Base-by-base conservation (phyloP, 1,140 invertebrate genomes). In the Hylyphantes graminicola region DNA sequence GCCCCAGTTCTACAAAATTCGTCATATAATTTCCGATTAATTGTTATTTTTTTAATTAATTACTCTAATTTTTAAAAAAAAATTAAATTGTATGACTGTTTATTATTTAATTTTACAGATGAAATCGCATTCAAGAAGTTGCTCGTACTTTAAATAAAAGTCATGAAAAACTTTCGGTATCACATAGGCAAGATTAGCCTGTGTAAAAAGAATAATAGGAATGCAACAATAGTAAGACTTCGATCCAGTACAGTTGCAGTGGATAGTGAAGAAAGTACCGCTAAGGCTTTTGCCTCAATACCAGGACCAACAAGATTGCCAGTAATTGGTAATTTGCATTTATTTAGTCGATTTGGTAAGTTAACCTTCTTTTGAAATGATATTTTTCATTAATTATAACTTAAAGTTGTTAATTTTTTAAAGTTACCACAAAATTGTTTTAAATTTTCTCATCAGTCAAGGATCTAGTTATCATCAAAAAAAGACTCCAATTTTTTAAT, bases 331-430 rank as follows among this genome's bases (percentile, higher is more conserved):
- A 15, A 85, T 70, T 51, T 85, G 9, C 63, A 85, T 68, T 70
- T 85, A 55, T 85, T 85, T 19, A 21, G 61, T n/a, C 74, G 19
- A 70, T 70, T 51, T 10, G 85, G 85, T 81, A 81, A 80, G 85
- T 76, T 72, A 3, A 35, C 12, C 48, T 72, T 2, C 8, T 55
- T 48, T 65, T 13, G 10, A 2, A 55, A 13, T 0, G n/a, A 48
- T 15, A 67, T 50, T 50, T 11, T 63, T 21, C 17, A 17, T 54
- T 11, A 50, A 35, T 2, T 51, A 12, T 13, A 48, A 10, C 4
- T 15, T n/a, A 2, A 5, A 9, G 12, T 50, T 50, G 15, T 50
- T 50, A 70, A 35, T 5, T 35, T 35, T 35, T 35, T 35, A 35
- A 35, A 5, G 35, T 51, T 35, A 70, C 11, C 0, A 70, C 13